These are phyloP conservation scores for Planiliza haematocheilus DNA, from an alignment of 2,113 vertebrate genomes.

Conservation along the genomic window DNA sequence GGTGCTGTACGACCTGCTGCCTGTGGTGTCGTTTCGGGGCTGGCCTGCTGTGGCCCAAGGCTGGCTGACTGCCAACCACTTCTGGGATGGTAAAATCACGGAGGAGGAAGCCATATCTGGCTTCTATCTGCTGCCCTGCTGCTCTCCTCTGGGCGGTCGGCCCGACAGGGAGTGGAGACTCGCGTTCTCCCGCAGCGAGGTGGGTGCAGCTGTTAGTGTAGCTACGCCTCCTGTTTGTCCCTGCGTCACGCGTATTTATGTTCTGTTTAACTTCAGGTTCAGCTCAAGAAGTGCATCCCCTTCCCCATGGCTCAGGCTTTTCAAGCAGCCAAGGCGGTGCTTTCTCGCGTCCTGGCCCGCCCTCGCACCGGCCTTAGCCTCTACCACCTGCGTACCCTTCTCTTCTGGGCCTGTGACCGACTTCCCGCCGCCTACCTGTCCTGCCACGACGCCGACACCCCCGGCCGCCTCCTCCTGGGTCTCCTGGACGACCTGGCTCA, in stretches of 20 bases:
- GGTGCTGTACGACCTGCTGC: slow-evolving; percentile 88
- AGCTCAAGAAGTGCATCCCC: slow-evolving; percentile 89
- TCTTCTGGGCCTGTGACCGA: slow-evolving; percentile 91
- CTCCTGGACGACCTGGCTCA: slow-evolving; percentile 88
- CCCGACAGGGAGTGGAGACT: slow-evolving; percentile 87
- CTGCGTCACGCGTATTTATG: no score
- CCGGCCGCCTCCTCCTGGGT: slow-evolving; percentile 86
- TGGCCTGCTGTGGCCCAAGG: slow-evolving; percentile 88
- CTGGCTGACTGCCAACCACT: slow-evolving; percentile 88
- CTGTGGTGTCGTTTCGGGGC: slow-evolving; percentile 88
- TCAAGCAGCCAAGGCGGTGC: slow-evolving; percentile 86
- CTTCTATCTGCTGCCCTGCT: slow-evolving; percentile 89
- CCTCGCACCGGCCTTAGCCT: slow-evolving; percentile 84
- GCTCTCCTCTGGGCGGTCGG: slow-evolving; percentile 78
- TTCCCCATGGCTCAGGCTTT: slow-evolving; percentile 87
- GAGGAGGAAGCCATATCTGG: slow-evolving; percentile 86
- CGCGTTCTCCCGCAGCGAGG: slow-evolving; percentile 90
- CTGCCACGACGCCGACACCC: slow-evolving; percentile 78
- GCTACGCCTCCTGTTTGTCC: background rate
- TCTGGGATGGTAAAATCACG: slow-evolving; percentile 89
- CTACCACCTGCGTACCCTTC: slow-evolving; percentile 88
- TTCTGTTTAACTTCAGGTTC: slow-evolving; percentile 83
- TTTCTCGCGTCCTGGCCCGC: slow-evolving; percentile 85
- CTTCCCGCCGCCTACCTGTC: slow-evolving; percentile 86
- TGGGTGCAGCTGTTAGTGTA: slow-evolving; percentile 10